Evolutionary conservation across 2,888 invertebrate species (phyloP), one percentile per base, ranked within the genome.

Genomic region (Thymelicus lineola): DNA sequence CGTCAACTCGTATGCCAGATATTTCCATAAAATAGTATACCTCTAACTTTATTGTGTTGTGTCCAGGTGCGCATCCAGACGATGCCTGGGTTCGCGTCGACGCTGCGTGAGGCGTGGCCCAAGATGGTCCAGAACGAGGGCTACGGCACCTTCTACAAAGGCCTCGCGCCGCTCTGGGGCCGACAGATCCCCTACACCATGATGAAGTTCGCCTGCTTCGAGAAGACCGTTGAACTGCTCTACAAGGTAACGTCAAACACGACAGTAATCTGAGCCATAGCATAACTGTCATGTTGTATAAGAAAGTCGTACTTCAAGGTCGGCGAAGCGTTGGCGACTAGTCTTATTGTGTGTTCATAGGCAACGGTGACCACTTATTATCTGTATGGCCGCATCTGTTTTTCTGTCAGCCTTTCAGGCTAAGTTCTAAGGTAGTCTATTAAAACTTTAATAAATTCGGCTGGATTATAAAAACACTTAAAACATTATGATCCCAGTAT

Each of bases 121-220:
- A 97, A 97, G 90, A 98, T 99, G 95, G 95, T 96, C 72, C 93
- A 94, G 76, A 96, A 97, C 75, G 99, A 99, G 89, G 99, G 99
- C 70, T 84, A 98, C 62, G 94, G 95, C 64, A 98, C 98, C 68
- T 98, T 99, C 94, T 99, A 99, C 95, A 99, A 99, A 94, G 98
- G 98, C 67, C 94, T 99, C 74, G 98, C 98, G 61, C 99, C 99
- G 57, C 95, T 99, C 74, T 99, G 99, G 99, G 96, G 97, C 90
- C 94, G 99, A 79, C 99, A 99, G 95, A 99, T 99, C 86, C 99
- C 99, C 0, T 99, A 99, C 95, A 99, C 99, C 77, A 99, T 99
- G 99, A 99, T 99, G 99, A 99, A 99, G 95, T 99, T 99, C 89
- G 98, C 99, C 77, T 99, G 98, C 95, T 99, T 99, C 92, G 99